Evolutionary conservation across 2,113 vertebrate species (phyloP), one percentile per base, ranked within the genome.

Genomic region (Lates calcarifer): DNA sequence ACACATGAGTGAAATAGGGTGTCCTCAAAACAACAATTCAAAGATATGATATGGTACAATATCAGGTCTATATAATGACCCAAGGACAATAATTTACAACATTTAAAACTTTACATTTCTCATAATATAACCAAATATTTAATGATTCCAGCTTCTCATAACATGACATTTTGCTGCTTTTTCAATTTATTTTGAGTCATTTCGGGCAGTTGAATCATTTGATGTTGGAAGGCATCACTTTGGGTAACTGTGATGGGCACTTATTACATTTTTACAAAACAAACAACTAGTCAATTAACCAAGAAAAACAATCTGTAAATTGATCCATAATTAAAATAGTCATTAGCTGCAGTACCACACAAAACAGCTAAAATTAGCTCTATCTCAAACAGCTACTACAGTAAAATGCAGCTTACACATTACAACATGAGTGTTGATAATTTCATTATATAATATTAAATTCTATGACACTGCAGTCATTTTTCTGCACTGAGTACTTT

Each of bases 1-100:
- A 79, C 74, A 65, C 41, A 70, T 71, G 73, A 79, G 41, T 75
- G 72, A 68, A 81, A 66, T 35, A 43, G 28, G 17, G 14, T 74
- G 69, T 57, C 2, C 41, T 63, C 13, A 11, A 37, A 55, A 41
- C 17, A 51, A 63, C 1, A 62, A 33, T 31, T 18, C 17, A 65
- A 20, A 22, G 0, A 66, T 24, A 1, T 35, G 13, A 22, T 37
- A 35, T 3, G 6, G 14, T 5, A 39, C 29, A 53, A 18, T 60
- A 20, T 20, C 15, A 47, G 35, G 17, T 26, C 17, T 60, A 60
- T 17, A 41, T 29, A 61, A 18, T 55, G 20, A n/a, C n/a, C n/a
- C n/a, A 22, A 31, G 20, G 45, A 6, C 0, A n/a, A 62, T 74
- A 60, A 53, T 29, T n/a, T n/a, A 65, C 24, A 26, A 55, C 47